Evolutionary conservation across 1,140 invertebrate species (phyloP).

Genomic region (Chymomyza costata): DNA sequence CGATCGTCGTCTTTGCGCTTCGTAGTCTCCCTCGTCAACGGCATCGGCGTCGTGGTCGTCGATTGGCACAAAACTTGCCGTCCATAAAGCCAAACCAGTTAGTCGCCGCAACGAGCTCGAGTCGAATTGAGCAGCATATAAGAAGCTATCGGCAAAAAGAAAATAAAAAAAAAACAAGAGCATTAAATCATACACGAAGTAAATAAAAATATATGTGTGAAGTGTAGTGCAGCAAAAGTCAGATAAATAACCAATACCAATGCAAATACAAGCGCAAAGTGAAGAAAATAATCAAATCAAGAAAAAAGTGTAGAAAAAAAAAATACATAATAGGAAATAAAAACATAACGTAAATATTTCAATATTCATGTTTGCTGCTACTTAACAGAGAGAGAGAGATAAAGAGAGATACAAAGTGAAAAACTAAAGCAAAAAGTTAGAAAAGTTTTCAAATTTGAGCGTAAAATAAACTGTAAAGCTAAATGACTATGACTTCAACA

Average conservation of each 20-base stretch:
- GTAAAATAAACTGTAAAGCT: constrained; percentile 19
- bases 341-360: constrained; percentile 12
- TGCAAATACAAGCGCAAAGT: constrained; percentile 16
- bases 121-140: constrained; percentile 22
- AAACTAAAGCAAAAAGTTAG: constrained; percentile 10
- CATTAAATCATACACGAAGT: constrained; percentile 21
- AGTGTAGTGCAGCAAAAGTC: constrained; percentile 35
- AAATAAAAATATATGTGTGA: constrained; percentile 21
- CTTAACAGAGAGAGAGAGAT: no score
- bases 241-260: constrained; percentile 31
- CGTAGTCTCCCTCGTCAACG: background rate
- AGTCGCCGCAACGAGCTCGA: constrained; percentile 49
- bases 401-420: constrained; percentile 10
- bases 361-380: no score
- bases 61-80: constrained; percentile 51
- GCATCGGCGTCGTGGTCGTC: constrained; percentile 2
- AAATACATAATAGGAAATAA: constrained; percentile 29
- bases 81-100: constrained; percentile 64
- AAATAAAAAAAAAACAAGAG: constrained; percentile 12
- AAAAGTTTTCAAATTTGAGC: constrained; percentile 20
- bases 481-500: constrained; percentile 74
- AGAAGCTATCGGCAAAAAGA: constrained; percentile 1
- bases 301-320: constrained; percentile 54
- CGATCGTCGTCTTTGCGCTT: constrained; percentile 1
- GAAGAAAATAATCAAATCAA: constrained; percentile 11